These are phyloP conservation scores for Beroe forskalii DNA, from an alignment of 37 sponge, comb jelly and placozoan genomes.

Conservation along the genomic window DNA sequence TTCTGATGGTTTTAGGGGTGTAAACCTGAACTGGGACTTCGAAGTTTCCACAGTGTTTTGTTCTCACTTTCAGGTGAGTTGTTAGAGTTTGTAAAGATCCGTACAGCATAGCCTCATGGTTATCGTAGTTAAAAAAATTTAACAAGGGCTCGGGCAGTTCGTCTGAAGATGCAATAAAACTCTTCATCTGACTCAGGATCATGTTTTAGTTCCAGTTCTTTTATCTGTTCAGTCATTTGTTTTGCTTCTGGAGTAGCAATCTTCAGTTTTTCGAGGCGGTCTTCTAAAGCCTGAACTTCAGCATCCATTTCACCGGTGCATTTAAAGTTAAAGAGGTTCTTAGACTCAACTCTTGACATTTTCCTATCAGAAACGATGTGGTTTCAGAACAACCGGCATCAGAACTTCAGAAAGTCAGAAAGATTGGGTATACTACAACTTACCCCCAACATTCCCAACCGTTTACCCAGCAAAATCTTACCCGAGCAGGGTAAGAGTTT, in stretches of 20 bases:
- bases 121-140: too few species aligned
- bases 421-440: too few species aligned
- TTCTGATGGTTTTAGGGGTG: neutral
- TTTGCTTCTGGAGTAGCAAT: neutral
- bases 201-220: neutral
- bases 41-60: neutral
- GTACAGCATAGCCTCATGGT: neutral
- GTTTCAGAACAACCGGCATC: too few species aligned
- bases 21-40: neutral
- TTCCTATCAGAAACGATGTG: too few species aligned
- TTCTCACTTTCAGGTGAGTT: neutral
- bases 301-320: neutral
- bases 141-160: neutral
- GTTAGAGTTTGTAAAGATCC: neutral
- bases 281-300: neutral
- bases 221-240: neutral
- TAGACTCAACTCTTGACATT: constrained; percentile 1
- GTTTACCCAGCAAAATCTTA: too few species aligned
- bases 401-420: too few species aligned
- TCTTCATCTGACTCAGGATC: neutral
- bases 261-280: neutral
- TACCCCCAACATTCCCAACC: too few species aligned
- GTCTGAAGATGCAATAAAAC: neutral
- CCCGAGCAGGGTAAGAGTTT: too few species aligned
- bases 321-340: neutral